Evolutionary conservation across 2,113 vertebrate genomes (phyloP).

Genomic region (Hypocryptadius cinnamomeus): DNA sequence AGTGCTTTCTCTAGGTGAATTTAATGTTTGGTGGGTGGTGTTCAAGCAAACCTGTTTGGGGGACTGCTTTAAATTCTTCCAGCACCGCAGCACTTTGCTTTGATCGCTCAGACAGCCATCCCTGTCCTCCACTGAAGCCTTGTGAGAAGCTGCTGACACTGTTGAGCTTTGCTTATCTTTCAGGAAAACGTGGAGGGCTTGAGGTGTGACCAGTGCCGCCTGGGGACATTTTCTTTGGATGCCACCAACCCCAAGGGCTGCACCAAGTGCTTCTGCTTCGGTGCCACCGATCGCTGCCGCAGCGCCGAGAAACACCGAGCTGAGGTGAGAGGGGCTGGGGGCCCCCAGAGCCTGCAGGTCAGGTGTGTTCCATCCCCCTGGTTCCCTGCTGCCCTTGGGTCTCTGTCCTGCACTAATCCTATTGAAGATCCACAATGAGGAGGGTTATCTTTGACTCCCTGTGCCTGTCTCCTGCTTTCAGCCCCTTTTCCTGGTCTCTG

Average conservation of each 20-base stretch:
- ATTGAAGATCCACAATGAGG: not conserved
- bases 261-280: conserved; percentile 97
- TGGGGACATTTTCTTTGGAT: conserved; percentile 91
- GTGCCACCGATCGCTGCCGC: conserved; percentile 87
- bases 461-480: not conserved
- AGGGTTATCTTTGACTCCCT: not conserved
- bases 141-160: not conserved
- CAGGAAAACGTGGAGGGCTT: conserved; percentile 92
- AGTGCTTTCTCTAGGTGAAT: not conserved
- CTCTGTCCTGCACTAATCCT: not conserved
- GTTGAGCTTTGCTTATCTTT: not conserved
- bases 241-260: conserved; percentile 91
- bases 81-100: not conserved
- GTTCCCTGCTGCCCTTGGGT: not conserved
- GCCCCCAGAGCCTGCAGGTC: not conserved
- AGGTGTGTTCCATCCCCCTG: not conserved
- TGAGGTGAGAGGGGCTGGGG: conserved; percentile 68
- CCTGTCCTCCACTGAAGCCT: not conserved
- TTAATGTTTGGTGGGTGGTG: not conserved
- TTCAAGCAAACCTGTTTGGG: not conserved
- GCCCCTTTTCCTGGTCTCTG: not conserved
- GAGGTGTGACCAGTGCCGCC: conserved; percentile 85
- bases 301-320: conserved; percentile 76
- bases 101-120: fast-evolving
- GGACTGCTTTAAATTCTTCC: not conserved